Percentiles rank a stretch among this genome's conserved stretches.
phyloP scores from a whole-genome alignment of 2,888 invertebrate species.

The Meteorus colon region DNA sequence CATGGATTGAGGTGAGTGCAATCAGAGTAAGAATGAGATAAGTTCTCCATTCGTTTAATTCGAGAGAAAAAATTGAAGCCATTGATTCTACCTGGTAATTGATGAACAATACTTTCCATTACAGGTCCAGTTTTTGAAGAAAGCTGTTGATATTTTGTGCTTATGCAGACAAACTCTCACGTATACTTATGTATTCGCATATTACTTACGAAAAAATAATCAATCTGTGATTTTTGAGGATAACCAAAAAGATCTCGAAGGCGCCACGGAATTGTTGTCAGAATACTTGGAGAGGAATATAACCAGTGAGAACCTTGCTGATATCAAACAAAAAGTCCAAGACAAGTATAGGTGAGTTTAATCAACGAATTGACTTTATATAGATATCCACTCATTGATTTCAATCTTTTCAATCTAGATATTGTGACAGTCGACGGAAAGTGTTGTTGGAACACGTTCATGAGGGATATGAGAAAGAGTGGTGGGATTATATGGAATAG shows the following conservation, averaged over 20 bases:
- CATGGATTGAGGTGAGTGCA: conserved; percentile 93
- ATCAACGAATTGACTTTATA: background rate
- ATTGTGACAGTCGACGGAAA: conserved; percentile 97
- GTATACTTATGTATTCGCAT: conserved; percentile 99
- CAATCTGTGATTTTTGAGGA: conserved; percentile 99
- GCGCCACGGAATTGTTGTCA: conserved; percentile 96
- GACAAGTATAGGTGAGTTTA: conserved; percentile 90
- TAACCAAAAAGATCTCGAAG: conserved; percentile 98
- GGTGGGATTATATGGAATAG: conserved; percentile 97
- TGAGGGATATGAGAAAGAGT: conserved; percentile 98
- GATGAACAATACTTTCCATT: conserved; percentile 43
- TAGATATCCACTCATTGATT: background rate
- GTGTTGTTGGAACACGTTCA: conserved; percentile 97
- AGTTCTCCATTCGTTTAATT: conserved; percentile 20
- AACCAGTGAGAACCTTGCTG: conserved; percentile 96
- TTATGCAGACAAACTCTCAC: conserved; percentile 98
- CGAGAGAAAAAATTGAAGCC: background rate
- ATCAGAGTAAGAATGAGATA: conserved; percentile 20
- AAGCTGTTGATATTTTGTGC: conserved; percentile 97
- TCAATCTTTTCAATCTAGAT: conserved; percentile 77
- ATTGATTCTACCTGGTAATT: conserved; percentile 19
- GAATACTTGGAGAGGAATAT: conserved; percentile 99
- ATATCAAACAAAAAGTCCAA: conserved; percentile 99
- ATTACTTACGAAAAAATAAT: conserved; percentile 97
- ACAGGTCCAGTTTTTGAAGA: conserved; percentile 96